phyloP scores from a whole-genome alignment of 2,888 invertebrate genomes.

The Tortricodes alternella region DNA sequence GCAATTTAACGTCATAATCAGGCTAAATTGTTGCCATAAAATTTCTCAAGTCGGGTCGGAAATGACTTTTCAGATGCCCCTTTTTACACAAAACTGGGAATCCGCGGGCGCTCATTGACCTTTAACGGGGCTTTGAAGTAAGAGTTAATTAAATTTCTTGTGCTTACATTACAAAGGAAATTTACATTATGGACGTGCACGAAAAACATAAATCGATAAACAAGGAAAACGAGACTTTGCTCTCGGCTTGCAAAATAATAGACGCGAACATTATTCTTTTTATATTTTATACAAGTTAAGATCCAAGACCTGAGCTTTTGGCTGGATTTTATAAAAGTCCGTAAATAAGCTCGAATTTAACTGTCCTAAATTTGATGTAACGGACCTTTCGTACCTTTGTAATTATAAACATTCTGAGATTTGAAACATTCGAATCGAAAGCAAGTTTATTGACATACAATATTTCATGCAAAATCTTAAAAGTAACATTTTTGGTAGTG shows the following conservation, averaged over 20 bases:
- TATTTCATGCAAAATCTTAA: no score
- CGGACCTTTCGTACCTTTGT: no score
- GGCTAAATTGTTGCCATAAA: conserved; percentile 56
- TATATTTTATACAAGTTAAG: no score
- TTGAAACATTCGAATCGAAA: no score
- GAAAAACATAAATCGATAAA: conserved; percentile 46
- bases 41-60: conserved; percentile 52
- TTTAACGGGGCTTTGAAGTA: conserved; percentile 65
- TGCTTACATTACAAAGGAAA: conserved; percentile 69
- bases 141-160: conserved; percentile 75
- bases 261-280: background rate
- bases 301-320: no score
- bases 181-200: conserved; percentile 56
- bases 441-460: no score
- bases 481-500: no score
- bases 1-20: conserved; percentile 61
- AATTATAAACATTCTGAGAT: no score
- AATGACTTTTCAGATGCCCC: conserved; percentile 59
- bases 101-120: conserved; percentile 64
- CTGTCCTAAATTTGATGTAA: no score
- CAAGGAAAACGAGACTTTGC: conserved; percentile 21
- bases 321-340: no score
- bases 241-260: background rate
- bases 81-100: conserved; percentile 64
- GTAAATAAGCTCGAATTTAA: no score